Conservation (phyloP, 1,140 invertebrate species). For the Bactericera cockerelli region DNA sequence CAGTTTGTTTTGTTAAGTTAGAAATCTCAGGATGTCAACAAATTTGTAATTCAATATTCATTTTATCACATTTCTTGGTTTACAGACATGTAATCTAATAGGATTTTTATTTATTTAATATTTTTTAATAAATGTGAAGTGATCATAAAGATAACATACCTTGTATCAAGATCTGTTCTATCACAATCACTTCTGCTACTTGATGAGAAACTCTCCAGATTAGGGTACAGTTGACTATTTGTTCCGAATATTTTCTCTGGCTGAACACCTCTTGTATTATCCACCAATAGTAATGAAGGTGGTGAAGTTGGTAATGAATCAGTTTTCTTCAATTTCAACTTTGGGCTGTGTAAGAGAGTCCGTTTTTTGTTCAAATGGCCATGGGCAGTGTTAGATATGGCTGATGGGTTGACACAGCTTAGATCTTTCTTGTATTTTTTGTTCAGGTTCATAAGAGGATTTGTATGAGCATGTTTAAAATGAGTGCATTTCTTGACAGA, state of each 20-base stretch:
- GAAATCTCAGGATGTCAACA: no score
- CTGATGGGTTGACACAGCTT: no score
- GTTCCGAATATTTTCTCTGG: background rate
- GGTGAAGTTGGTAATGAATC: no score
- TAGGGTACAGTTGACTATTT: background rate
- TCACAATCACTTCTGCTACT: background rate
- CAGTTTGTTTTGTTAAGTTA: no score
- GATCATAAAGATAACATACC: no score
- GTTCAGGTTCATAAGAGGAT: background rate
- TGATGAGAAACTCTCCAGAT: background rate
- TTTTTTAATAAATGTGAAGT: no score
- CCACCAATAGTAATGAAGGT: background rate
- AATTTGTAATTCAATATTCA: no score
- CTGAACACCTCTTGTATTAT: background rate
- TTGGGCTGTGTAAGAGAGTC: background rate
- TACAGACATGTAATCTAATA: no score
- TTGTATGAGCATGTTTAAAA: background rate
- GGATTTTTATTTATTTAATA: no score
- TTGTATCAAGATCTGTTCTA: background rate
- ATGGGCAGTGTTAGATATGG: no score
- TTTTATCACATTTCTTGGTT: no score
- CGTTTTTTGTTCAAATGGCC: background rate
- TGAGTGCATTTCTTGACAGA: conserved; percentile 1
- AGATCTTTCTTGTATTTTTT: conserved; percentile 7
- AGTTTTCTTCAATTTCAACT: background rate